Evolutionary conservation across 2,797 vertebrate species (phyloP).

Genomic region (Coluber constrictor): DNA sequence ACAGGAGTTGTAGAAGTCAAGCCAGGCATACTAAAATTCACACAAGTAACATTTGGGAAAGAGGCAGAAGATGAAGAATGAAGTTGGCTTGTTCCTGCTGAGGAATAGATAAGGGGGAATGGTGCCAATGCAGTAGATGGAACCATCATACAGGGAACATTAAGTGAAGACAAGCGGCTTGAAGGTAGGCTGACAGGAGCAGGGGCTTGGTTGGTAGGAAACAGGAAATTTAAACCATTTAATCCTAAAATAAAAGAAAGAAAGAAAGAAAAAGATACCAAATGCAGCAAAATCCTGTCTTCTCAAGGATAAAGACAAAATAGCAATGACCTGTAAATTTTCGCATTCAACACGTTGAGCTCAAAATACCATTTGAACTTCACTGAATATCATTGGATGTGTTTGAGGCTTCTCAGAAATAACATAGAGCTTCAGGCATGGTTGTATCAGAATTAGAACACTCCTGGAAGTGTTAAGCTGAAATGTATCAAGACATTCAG

Average conservation of each 20-base stretch:
- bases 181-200: slow-evolving; percentile 63
- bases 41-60: slow-evolving; percentile 47
- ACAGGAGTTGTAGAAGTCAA: slow-evolving; percentile 72
- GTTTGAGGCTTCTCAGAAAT: not conserved
- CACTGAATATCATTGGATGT: not conserved
- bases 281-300: slow-evolving; percentile 14
- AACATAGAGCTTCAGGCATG: not conserved
- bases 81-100: slow-evolving; percentile 62
- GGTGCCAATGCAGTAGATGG: slow-evolving; percentile 76
- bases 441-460: not conserved
- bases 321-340: not conserved
- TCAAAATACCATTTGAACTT: not conserved
- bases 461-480: not conserved
- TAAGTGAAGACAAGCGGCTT: slow-evolving; percentile 71
- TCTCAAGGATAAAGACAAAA: slow-evolving; percentile 1
- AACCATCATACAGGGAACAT: slow-evolving; percentile 83
- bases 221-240: slow-evolving; percentile 81
- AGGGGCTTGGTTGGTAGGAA: slow-evolving; percentile 73
- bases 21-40: slow-evolving; percentile 74
- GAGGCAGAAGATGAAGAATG: slow-evolving; percentile 56
- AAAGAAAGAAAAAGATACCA: slow-evolving; percentile 35
- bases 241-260: slow-evolving; percentile 74
- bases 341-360: not conserved
- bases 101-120: slow-evolving; percentile 79
- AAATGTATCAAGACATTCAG: not conserved